These are phyloP conservation scores for Nemotelus nigrinus DNA, from an alignment of 2,888 invertebrate species.

Conservation along the genomic window DNA sequence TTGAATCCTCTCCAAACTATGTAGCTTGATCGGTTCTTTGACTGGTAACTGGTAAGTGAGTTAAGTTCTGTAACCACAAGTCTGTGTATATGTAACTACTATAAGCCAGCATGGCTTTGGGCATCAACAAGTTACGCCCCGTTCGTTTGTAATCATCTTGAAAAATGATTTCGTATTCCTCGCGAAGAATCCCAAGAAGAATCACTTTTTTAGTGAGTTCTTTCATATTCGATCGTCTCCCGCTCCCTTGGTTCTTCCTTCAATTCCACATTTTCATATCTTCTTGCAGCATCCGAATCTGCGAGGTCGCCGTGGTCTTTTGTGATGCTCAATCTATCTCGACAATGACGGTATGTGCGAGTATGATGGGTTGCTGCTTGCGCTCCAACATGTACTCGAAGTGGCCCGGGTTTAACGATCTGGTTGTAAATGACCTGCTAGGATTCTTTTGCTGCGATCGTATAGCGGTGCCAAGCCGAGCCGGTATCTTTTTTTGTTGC, in stretches of 20 bases:
- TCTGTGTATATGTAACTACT: neutral
- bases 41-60: neutral
- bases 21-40: constrained; percentile 27
- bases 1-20: too few relatives aligned
- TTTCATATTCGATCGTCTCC: neutral
- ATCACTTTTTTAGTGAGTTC: constrained; percentile 29
- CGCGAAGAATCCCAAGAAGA: constrained; percentile 18
- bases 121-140: constrained; percentile 54
- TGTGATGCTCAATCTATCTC: constrained; percentile 20
- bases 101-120: constrained; percentile 42
- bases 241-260: constrained; percentile 3
- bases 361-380: neutral
- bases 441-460: constrained; percentile 24
- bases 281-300: neutral
- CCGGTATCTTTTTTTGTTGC: neutral
- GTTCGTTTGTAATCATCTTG: constrained; percentile 47
- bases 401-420: constrained; percentile 39
- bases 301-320: neutral
- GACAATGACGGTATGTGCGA: constrained; percentile 22
- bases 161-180: constrained; percentile 44
- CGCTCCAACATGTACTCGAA: constrained; percentile 7
- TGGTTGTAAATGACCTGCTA: constrained; percentile 45
- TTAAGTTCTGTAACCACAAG: neutral
- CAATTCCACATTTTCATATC: neutral
- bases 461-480: neutral